A percentile compares a stretch with the other conserved stretches of the same genome.
These are phyloP conservation scores for Ooceraea biroi DNA, from an alignment of 1,140 invertebrate genomes.

Conservation along the genomic window DNA sequence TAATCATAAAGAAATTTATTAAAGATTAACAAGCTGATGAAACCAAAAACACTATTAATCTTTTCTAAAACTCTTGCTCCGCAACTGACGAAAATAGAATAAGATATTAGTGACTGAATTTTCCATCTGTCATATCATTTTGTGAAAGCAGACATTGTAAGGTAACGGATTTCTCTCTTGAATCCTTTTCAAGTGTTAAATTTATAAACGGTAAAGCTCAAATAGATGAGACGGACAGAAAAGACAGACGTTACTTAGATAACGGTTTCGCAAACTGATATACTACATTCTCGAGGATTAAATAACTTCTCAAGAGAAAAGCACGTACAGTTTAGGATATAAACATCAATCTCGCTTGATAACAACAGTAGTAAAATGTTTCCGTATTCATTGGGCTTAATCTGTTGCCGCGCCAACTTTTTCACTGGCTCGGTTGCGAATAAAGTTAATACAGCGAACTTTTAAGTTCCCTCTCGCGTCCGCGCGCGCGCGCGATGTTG, in stretches of 20 bases:
- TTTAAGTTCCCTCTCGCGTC: constrained; percentile 68
- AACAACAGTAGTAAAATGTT: constrained; percentile 69
- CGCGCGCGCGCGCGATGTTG: constrained; percentile 46
- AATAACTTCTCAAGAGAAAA: background rate
- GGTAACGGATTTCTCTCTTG: background rate
- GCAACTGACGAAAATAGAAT: background rate
- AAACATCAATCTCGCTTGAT: constrained; percentile 67
- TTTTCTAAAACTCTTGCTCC: too few species aligned
- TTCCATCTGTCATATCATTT: constrained; percentile 13
- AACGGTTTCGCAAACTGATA: background rate
- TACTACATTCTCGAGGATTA: background rate
- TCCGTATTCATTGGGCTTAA: constrained; percentile 67
- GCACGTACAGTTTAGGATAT: constrained; percentile 49
- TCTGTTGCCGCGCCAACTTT: constrained; percentile 63
- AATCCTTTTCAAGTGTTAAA: background rate
- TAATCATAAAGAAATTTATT: background rate
- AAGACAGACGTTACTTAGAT: background rate
- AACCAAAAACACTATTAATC: too few species aligned
- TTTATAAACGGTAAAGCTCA: too few species aligned
- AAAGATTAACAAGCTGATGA: background rate
- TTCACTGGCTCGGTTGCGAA: constrained; percentile 62
- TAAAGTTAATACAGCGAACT: constrained; percentile 72
- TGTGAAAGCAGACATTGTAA: background rate
- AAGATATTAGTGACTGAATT: background rate
- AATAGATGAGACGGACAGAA: too few species aligned